Percentiles rank a stretch among this genome's conserved stretches.
phyloP scores from a whole-genome alignment of 2,797 vertebrate genomes.

The Nyctibius grandis region DNA sequence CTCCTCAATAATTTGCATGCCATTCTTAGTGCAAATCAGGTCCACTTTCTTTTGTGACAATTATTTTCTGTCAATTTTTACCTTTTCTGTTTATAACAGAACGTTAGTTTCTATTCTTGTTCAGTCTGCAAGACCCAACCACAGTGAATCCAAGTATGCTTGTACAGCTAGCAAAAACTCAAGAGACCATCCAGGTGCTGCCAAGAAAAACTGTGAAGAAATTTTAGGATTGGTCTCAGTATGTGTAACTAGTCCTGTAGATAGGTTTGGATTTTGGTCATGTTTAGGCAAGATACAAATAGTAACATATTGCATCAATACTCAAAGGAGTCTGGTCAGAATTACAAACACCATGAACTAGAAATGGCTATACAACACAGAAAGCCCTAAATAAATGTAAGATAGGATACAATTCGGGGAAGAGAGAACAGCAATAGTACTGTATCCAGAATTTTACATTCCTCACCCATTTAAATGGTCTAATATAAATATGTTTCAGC shows the following conservation, averaged over 20 bases:
- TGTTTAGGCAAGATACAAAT: background rate
- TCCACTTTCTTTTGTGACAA: background rate
- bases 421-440: background rate
- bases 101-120: background rate
- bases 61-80: background rate
- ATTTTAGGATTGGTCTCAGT: background rate
- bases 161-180: background rate
- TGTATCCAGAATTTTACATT: background rate
- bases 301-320: background rate
- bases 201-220: slow-evolving; percentile 11
- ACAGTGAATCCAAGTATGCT: background rate
- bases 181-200: background rate
- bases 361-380: background rate
- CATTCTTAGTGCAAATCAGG: background rate
- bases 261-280: background rate
- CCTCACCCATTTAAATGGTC: background rate
- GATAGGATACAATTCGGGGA: background rate
- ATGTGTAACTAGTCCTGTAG: background rate
- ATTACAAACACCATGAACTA: background rate
- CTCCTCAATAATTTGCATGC: background rate
- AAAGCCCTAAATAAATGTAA: background rate
- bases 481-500: background rate
- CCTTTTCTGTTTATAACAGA: background rate
- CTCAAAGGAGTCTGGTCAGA: background rate
- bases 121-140: background rate